Conservation (phyloP, 2,888 invertebrate genomes). For the Apamea monoglypha region DNA sequence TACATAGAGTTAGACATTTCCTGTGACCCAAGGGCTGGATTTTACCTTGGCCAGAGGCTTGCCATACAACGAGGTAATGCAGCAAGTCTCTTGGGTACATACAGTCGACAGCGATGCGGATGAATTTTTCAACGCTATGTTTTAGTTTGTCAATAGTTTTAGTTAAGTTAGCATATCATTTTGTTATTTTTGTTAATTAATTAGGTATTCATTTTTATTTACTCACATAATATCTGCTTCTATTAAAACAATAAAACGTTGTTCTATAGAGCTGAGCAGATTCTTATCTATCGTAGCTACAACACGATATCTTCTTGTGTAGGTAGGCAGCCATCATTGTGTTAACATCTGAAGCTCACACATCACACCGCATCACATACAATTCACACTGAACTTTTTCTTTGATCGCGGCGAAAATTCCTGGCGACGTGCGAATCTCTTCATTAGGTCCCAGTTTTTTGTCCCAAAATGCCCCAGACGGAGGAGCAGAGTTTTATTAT, state of each 20-base stretch:
- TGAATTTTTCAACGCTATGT: too few relatives aligned
- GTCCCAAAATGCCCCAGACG: slow-evolving; percentile 62
- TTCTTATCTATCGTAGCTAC: neutral
- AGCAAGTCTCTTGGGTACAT: too few relatives aligned
- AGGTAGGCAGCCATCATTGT: slow-evolving; percentile 13
- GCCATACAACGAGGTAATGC: too few relatives aligned
- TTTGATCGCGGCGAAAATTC: slow-evolving; percentile 61
- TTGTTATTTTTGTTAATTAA: too few relatives aligned
- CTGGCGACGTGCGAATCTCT: slow-evolving; percentile 75
- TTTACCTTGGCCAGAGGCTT: too few relatives aligned
- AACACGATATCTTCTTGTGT: neutral
- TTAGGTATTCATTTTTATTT: too few relatives aligned
- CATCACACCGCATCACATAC: slow-evolving; percentile 42
- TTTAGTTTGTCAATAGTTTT: too few relatives aligned
- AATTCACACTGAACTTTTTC: slow-evolving; percentile 60
- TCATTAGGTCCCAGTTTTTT: slow-evolving; percentile 75
- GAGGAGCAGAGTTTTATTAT: slow-evolving; percentile 71
- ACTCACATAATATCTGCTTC: too few relatives aligned
- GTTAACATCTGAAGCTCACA: slow-evolving; percentile 22
- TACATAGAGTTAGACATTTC: neutral
- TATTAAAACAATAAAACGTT: too few relatives aligned
- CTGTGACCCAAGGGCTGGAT: too few relatives aligned
- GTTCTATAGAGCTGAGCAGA: neutral
- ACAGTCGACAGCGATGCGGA: too few relatives aligned
- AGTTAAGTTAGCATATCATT: too few relatives aligned